Base-by-base conservation (phyloP, 2,888 invertebrate genomes). In the Mellilla xanthometata region DNA sequence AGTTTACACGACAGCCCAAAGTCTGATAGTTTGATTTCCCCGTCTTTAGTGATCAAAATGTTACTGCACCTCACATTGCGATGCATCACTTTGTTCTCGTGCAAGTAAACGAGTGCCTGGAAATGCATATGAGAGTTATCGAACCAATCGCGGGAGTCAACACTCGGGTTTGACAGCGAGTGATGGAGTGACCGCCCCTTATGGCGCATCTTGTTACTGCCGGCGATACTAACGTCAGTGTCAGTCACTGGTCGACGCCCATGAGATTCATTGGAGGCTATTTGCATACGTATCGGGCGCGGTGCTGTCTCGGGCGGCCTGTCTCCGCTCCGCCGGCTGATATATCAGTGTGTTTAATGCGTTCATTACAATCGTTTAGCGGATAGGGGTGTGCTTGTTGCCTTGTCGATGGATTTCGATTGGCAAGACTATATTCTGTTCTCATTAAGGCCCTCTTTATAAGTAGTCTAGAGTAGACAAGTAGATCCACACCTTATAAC, bases 21-120 rank as follows among this genome's bases (percentile, higher is more conserved):
- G 78, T 98, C 98, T n/a, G 95, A 92, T n/a, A 98, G 82, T 82
- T 97, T 98, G 8, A 98, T 92, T 63, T 95, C 94, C 0, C 97
- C 97, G 49, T 95, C 93, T 64, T 92, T 93, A 4, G 96, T 96
- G 39, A 98, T 84, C 15, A 98, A 88, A 64, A 98, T 95, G 76
- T 98, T 98, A 73, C 94, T 95, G 39, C 96, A 97, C 61, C 95
- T 94, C 49, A 98, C 91, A 76, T 98, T 97, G 38, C 98, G 92
- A 86, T 98, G 98, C 52, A 98, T 93, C 35, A 96, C 92, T 76
- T 95, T 93, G 79, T 95, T 94, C 67, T 95, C 94, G 77, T 98
- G 97, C 39, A 98, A 91, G 76, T 95, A 94, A 35, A 94, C 85
- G 50, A 96, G 81, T 2, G 94, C 97, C 96, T 96, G 82, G 57